phyloP scores from a whole-genome alignment of 2,888 invertebrate species.

The Gasteruption jaculator region DNA sequence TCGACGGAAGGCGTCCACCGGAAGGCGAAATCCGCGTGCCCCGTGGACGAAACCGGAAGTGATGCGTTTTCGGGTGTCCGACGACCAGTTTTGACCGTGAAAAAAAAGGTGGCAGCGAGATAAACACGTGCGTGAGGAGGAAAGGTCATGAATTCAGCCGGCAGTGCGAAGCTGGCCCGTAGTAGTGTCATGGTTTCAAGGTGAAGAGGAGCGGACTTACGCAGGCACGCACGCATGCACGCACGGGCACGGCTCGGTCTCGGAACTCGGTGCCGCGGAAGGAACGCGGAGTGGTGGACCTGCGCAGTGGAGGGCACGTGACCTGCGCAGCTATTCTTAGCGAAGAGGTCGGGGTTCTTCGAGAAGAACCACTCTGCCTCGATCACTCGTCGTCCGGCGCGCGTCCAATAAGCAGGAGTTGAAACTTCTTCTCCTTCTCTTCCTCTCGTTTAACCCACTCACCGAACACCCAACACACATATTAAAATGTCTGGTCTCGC shows the following conservation, averaged over 20 bases:
- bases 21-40: conserved; percentile 17
- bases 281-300: conserved; percentile 23
- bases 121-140: conserved; percentile 17
- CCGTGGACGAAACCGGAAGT: conserved; percentile 20
- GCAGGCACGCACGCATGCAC: no score
- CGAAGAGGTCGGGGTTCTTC: conserved; percentile 41
- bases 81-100: no score
- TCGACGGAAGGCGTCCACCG: no score
- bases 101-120: conserved; percentile 10
- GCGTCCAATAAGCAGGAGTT: conserved; percentile 52
- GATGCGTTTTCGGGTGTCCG: no score
- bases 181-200: conserved; percentile 36
- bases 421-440: conserved; percentile 39
- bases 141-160: conserved; percentile 29
- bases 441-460: conserved; percentile 40
- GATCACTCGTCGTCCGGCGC: conserved; percentile 57
- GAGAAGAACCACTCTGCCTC: conserved; percentile 42
- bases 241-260: no score
- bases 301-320: conserved; percentile 46
- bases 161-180: conserved; percentile 20
- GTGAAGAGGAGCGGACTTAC: conserved; percentile 11
- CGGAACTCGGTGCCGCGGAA: conserved; percentile 22
- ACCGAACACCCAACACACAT: conserved; percentile 32
- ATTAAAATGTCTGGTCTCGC: conserved; percentile 51
- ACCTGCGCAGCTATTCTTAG: conserved; percentile 49